Evolutionary conservation across 1,140 invertebrate species (phyloP), one percentile per base, ranked within the genome.

Genomic region (Orussus abietinus): DNA sequence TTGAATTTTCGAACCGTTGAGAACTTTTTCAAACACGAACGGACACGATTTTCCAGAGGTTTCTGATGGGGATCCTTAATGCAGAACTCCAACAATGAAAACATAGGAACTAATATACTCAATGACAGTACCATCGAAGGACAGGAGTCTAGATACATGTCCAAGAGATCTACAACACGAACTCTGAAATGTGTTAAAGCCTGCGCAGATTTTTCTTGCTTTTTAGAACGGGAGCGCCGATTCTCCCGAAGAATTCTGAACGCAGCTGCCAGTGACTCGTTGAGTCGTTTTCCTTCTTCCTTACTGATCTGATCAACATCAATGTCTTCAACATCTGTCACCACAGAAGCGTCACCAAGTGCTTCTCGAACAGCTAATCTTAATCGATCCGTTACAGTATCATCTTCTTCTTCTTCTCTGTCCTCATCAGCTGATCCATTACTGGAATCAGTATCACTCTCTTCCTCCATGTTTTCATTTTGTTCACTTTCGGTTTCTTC

Each of bases 251-350:
- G 76, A 38, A 80, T 74, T 54, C 76, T 81, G 55, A 90, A 89
- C 1, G 83, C 84, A 28, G 79, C 77, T 1, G 81, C 81, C 15
- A 90, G 60, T 2, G 82, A 82, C 51, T 78, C 69, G 55, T 90
- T 80, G 3, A 89, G 64, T 46, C 79, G 79, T 47, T 81, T 79
- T 4, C 86, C 86, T 62, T 88, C 83, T 47, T 80, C 82, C 52
- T 90, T 86, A 42, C 76, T 76, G 28, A 90, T 81, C 47, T 87
- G 76, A 56, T 90, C 85, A 11, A 87, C 76, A 49, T 89, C 84
- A 5, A 88, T 71, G 43, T 84, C 85, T 60, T 85, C 84, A 15
- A 78, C 73, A 35, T 85, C 83, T 19, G 76, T 76, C 50, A 80
- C 72, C 7, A 63, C 53, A 1, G 71, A 74, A 29, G 74, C 75